A percentile compares a stretch with the other conserved stretches of the same genome.
Evolutionary conservation across 2,113 vertebrate genomes (phyloP).

Genomic region (Serilophus lunatus): DNA sequence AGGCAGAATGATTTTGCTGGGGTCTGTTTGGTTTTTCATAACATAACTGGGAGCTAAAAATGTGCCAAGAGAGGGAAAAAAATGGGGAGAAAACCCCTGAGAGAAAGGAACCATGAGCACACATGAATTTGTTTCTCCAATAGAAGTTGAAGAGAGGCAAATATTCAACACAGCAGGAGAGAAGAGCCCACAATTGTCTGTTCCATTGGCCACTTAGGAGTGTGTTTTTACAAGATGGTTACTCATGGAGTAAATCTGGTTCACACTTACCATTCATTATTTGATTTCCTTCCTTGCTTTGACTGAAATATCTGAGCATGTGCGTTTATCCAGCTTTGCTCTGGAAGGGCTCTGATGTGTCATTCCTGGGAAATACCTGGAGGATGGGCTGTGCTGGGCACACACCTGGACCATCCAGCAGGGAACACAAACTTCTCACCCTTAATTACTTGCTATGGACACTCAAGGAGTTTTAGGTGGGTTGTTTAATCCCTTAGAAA

Average conservation of each 20-base stretch:
- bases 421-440: neutral
- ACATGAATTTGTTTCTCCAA: fast-evolving
- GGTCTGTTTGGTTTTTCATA: neutral
- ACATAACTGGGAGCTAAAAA: neutral
- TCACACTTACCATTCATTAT: neutral
- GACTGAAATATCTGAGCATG: neutral
- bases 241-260: neutral
- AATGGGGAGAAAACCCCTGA: neutral
- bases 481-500: neutral
- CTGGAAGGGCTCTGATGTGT: neutral
- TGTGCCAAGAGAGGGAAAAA: neutral
- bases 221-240: neutral
- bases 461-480: no score
- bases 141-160: neutral
- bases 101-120: neutral
- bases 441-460: neutral
- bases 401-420: neutral
- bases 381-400: neutral
- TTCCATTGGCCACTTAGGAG: neutral
- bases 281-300: neutral
- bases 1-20: neutral
- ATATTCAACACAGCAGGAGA: neutral
- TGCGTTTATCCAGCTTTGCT: neutral
- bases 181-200: neutral
- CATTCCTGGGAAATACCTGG: neutral